phyloP scores from a whole-genome alignment of 2,888 invertebrate species.

The Arrhopalites spinosus region DNA sequence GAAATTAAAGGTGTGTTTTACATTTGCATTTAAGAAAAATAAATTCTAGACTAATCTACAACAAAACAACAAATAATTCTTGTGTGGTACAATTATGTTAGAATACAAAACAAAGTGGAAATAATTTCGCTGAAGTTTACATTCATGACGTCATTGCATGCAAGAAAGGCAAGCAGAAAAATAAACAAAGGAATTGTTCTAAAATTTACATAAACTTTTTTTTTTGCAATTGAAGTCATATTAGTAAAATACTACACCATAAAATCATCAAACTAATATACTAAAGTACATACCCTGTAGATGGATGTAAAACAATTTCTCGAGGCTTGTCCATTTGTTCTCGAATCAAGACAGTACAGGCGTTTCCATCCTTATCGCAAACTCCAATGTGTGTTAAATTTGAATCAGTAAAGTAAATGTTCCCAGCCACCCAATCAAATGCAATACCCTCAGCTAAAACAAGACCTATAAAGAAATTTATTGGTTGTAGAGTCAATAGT shows the following conservation, averaged over 20 bases:
- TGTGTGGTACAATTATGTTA: too few species aligned
- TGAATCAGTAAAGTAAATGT: conserved; percentile 81
- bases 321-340: conserved; percentile 69
- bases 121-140: too few species aligned
- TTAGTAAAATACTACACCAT: too few species aligned
- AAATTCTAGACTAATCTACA: too few species aligned
- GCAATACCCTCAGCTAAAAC: conserved; percentile 76
- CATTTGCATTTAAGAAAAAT: too few species aligned
- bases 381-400: conserved; percentile 73
- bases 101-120: too few species aligned
- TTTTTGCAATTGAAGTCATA: too few species aligned
- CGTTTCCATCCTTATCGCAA: conserved; percentile 70
- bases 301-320: conserved; percentile 72
- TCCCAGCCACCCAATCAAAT: conserved; percentile 77
- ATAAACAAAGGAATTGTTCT: not conserved
- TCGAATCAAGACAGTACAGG: conserved; percentile 70
- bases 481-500: not conserved
- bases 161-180: not conserved
- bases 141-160: not conserved
- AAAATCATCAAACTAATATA: not conserved
- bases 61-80: too few species aligned
- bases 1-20: too few species aligned
- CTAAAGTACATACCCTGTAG: conserved; percentile 64
- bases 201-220: too few species aligned
- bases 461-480: conserved; percentile 62